Evolutionary conservation across 1,140 invertebrate genomes (phyloP), one percentile per base, ranked within the genome.

Genomic region (Oryctes rhinoceros): DNA sequence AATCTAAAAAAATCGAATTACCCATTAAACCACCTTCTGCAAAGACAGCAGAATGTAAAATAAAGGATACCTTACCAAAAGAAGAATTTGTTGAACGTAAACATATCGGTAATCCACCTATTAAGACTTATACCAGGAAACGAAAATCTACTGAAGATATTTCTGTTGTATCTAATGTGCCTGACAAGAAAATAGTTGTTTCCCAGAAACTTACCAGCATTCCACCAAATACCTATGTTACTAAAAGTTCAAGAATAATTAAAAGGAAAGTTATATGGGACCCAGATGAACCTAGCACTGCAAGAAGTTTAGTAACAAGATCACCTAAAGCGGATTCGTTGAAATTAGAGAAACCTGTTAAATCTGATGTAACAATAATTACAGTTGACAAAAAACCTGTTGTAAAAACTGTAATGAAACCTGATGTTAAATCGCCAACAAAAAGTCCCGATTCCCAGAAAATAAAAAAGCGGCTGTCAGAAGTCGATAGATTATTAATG

Each of bases 401-500:
- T 30, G n/a, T 18, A 13, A 35, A 71, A 47, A 4, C 13, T 15
- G 7, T 37, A 59, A 18, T 49, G 2, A 78, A 78, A 59, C 9
- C 49, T 44, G 48, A 53, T 13, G 11, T 48, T 78, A 37, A 59
- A 35, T 78, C 77, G 9, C 78, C 78, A n/a, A 67, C 59, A 71
- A 39, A 48, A 9, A 79, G 37, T 37, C 59, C 78, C 11, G 48
- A 53, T 76, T 30, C 48, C 30, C 75, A 76, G 9, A 30, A 53
- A 62, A 80, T 67, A 20, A 67, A 65, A 39, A 92, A 92, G 84
- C 90, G 90, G 80, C 88, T 91, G 44, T 90, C 91, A 65, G 95
- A 96, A 89, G 90, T 96, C 65, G 94, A 95, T 83, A 91, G 90
- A 80, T 86, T 96, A 59, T 88, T 96, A 80, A 94, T 94, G 87